Conservation (phyloP, 2,888 invertebrate species). For the Leucoma salicis region DNA sequence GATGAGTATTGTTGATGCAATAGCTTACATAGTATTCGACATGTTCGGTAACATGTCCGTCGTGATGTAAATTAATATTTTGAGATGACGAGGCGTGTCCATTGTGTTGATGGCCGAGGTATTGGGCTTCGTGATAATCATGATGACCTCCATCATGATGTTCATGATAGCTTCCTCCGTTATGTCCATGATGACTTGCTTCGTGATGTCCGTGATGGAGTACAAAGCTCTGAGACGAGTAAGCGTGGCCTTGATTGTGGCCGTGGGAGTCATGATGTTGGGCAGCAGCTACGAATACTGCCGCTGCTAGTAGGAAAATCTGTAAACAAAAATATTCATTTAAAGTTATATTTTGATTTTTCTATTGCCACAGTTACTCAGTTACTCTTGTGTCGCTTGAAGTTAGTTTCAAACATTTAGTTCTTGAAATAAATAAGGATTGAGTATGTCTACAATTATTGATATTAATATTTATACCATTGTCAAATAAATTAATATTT, state of each 20-base stretch:
- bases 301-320: background rate
- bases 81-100: slow-evolving; percentile 46
- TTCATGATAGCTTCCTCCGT: too few species aligned
- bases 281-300: background rate
- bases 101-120: slow-evolving; percentile 12
- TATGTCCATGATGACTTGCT: slow-evolving; percentile 4
- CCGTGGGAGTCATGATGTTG: background rate
- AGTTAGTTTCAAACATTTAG: too few species aligned
- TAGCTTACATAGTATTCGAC: slow-evolving; percentile 40
- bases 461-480: too few species aligned
- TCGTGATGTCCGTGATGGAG: slow-evolving; percentile 17
- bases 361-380: too few species aligned
- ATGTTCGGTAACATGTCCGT: slow-evolving; percentile 32
- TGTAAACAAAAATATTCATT: background rate
- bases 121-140: slow-evolving; percentile 12
- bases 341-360: too few species aligned
- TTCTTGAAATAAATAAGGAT: too few species aligned
- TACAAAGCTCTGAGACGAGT: slow-evolving; percentile 8
- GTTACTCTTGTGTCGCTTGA: too few species aligned
- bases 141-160: slow-evolving; percentile 15
- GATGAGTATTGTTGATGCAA: too few species aligned
- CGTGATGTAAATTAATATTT: slow-evolving; percentile 44
- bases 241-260: slow-evolving; percentile 23
- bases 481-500: too few species aligned
- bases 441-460: too few species aligned